Conservation (phyloP, 2,797 vertebrate genomes). For the Tauraco hartlaubi region DNA sequence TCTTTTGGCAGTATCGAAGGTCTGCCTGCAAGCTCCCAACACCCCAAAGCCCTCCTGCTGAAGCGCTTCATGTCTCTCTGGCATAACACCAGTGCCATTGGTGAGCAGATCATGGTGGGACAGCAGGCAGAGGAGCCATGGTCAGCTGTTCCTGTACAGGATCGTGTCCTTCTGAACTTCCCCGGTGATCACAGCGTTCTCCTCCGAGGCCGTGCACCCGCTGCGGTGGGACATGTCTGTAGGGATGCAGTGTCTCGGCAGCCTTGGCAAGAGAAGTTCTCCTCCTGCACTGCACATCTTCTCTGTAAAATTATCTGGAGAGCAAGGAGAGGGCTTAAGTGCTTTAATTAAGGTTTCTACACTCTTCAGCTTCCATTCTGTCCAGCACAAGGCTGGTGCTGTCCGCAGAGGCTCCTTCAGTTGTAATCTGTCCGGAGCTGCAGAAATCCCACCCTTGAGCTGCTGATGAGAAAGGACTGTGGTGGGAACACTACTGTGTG, state of each 20-base stretch:
- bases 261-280: not conserved
- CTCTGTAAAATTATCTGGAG: not conserved
- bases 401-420: not conserved
- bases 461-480: not conserved
- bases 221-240: accelerated
- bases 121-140: not conserved
- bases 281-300: not conserved
- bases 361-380: not conserved
- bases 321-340: not conserved
- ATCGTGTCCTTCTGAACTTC: not conserved
- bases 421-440: not conserved
- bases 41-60: not conserved
- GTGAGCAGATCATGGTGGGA: not conserved
- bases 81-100: accelerated
- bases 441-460: not conserved
- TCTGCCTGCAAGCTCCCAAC: not conserved
- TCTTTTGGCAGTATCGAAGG: not conserved
- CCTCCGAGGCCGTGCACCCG: not conserved
- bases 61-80: not conserved
- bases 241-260: accelerated
- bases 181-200: not conserved
- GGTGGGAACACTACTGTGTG: accelerated
- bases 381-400: not conserved
- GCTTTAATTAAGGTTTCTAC: not conserved
- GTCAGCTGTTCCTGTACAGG: accelerated